Evolutionary conservation across 2,888 invertebrate genomes (phyloP).

Genomic region (Didymodactylos carnosus): DNA sequence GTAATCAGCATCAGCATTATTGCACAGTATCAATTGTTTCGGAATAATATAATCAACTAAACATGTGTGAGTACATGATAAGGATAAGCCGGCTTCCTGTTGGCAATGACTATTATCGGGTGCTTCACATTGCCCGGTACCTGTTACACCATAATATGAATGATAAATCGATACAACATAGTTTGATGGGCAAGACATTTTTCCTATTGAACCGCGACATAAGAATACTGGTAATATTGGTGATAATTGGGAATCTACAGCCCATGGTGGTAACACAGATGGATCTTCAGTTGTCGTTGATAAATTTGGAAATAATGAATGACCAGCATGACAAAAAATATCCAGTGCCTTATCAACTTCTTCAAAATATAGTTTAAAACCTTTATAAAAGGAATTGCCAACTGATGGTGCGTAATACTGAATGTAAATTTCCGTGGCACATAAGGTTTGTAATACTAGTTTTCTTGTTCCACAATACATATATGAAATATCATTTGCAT

Average conservation of each 20-base stretch:
- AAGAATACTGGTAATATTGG: background rate
- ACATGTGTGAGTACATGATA: conserved; percentile 3
- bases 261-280: background rate
- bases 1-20: conserved; percentile 2
- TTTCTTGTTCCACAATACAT: background rate
- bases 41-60: background rate
- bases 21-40: background rate
- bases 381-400: background rate
- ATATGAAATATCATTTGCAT: background rate
- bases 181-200: background rate
- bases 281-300: background rate
- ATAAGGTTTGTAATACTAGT: background rate
- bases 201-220: background rate
- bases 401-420: background rate
- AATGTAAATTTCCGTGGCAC: background rate
- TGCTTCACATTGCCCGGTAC: background rate
- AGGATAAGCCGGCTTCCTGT: background rate
- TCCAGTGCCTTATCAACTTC: background rate
- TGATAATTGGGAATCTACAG: background rate
- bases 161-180: background rate
- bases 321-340: background rate
- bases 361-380: conserved; percentile 14
- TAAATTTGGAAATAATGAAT: background rate
- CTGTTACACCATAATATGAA: background rate
- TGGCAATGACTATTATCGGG: background rate